Conservation (phyloP, 2,113 vertebrate species). For the Sceloporus undulatus region DNA sequence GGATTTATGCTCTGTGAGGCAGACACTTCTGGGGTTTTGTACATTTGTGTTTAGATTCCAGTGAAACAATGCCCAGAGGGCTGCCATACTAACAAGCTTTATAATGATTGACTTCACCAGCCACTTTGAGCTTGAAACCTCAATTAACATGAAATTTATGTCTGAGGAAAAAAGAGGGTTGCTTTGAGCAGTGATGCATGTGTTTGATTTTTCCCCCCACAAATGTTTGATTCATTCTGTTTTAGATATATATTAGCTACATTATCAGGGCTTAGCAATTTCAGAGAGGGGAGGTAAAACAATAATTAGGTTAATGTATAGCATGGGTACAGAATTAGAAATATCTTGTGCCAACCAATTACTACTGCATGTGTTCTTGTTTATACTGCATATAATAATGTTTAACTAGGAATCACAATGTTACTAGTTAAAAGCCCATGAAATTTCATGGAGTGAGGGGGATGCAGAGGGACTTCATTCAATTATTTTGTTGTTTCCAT, state of each 20-base stretch:
- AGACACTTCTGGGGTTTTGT: constrained; percentile 73
- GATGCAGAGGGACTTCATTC: background rate
- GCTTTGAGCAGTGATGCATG: constrained; percentile 64
- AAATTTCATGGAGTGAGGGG: background rate
- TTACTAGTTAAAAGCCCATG: background rate
- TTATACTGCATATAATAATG: background rate
- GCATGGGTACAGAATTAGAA: constrained; percentile 5
- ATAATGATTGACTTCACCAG: constrained; percentile 83
- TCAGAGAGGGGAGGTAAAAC: constrained; percentile 40
- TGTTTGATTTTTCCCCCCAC: constrained; percentile 28
- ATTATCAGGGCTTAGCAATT: constrained; percentile 36
- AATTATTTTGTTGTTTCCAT: background rate
- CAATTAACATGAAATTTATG: constrained; percentile 80
- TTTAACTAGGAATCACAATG: background rate
- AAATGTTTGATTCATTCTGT: constrained; percentile 35
- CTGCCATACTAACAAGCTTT: constrained; percentile 83
- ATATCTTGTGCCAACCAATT: constrained; percentile 24
- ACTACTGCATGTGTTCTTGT: constrained; percentile 10
- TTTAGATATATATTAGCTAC: constrained; percentile 33
- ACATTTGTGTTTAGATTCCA: constrained; percentile 81
- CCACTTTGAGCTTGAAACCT: constrained; percentile 72
- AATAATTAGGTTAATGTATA: constrained; percentile 31
- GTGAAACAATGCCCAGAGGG: constrained; percentile 80
- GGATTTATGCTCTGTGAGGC: constrained; percentile 78
- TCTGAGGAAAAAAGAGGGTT: constrained; percentile 75